These are phyloP conservation scores for Loxodonta africana DNA, from an alignment of 2,113 vertebrate genomes.

Conservation along the genomic window DNA sequence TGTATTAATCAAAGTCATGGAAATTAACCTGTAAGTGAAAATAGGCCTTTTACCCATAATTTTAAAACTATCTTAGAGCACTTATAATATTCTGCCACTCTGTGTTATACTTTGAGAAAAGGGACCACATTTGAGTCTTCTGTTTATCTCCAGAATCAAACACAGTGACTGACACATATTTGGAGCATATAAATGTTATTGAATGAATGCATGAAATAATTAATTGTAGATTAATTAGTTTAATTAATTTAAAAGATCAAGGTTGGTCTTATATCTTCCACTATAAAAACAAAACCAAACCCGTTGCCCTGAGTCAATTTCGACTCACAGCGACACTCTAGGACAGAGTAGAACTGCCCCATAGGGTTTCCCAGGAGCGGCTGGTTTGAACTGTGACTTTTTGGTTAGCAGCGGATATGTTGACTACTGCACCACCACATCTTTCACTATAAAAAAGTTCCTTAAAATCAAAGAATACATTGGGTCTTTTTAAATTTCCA, in stretches of 20 bases:
- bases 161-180: background rate
- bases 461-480: background rate
- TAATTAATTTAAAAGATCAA: background rate
- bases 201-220: conserved; percentile 13
- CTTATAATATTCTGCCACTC: background rate
- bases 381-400: too few species aligned
- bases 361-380: too few species aligned
- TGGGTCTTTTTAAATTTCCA: background rate
- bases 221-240: background rate
- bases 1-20: background rate
- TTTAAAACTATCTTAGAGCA: background rate
- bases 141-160: background rate
- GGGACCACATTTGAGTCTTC: background rate
- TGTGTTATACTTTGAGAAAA: background rate
- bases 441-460: background rate
- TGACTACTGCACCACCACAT: too few species aligned
- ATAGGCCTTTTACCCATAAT: background rate
- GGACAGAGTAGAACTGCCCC: too few species aligned
- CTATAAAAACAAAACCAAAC: background rate
- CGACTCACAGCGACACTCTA: too few species aligned
- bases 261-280: background rate
- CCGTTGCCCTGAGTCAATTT: too few species aligned
- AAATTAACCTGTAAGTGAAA: background rate
- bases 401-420: too few species aligned
- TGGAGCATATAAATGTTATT: background rate